phyloP scores from a whole-genome alignment of 2,888 invertebrate species.

The Idaea straminata region DNA sequence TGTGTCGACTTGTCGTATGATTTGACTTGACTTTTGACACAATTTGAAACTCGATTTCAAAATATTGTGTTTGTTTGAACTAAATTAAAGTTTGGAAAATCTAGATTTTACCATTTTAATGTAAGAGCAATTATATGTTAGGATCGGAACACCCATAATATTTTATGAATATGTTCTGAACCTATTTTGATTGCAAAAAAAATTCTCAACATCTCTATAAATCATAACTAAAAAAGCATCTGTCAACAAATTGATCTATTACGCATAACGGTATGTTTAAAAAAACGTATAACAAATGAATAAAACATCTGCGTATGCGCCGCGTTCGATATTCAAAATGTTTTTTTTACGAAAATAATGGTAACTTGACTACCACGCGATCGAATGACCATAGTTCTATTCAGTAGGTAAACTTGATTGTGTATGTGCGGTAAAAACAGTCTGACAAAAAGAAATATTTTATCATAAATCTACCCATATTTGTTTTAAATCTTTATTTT shows the following conservation, averaged over 20 bases:
- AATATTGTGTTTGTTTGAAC: too few species aligned
- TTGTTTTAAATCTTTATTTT: too few species aligned
- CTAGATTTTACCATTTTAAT: too few species aligned
- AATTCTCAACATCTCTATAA: background rate
- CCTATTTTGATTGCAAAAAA: too few species aligned
- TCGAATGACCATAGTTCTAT: constrained; percentile 41
- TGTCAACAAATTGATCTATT: constrained; percentile 56
- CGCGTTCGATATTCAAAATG: constrained; percentile 64
- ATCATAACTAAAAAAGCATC: constrained; percentile 32
- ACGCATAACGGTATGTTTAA: constrained; percentile 57
- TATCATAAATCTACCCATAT: too few species aligned
- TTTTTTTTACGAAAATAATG: constrained; percentile 53
- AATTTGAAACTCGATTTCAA: too few species aligned
- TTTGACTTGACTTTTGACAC: too few species aligned
- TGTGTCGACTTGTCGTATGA: too few species aligned
- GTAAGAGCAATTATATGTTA: too few species aligned
- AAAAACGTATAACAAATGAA: constrained; percentile 64
- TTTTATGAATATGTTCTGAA: too few species aligned
- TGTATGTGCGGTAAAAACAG: background rate
- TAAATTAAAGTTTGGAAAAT: too few species aligned
- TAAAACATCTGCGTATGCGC: constrained; percentile 68
- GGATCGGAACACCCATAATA: too few species aligned
- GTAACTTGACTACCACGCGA: constrained; percentile 59
- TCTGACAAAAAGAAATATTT: background rate
- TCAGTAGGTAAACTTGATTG: background rate